These are phyloP conservation scores for Sigmodon hispidus DNA, from an alignment of 2,113 vertebrate genomes.

Conservation along the genomic window DNA sequence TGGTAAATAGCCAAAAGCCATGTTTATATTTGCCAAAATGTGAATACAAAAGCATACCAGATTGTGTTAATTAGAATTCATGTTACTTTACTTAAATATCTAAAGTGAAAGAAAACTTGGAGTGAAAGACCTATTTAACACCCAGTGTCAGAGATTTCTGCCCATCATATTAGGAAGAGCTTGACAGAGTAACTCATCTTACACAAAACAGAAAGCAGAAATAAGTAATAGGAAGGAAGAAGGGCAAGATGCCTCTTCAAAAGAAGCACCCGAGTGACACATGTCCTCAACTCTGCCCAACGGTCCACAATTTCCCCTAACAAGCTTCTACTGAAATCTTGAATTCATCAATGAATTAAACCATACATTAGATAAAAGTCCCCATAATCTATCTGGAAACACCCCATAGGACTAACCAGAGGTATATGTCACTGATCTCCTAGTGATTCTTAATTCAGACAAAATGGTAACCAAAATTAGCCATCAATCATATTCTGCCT, in stretches of 20 bases:
- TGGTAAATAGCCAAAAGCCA: neutral
- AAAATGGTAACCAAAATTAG: neutral
- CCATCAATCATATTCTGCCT: neutral
- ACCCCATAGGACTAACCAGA: neutral
- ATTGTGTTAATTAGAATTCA: neutral
- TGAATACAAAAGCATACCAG: neutral
- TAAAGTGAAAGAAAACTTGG: neutral
- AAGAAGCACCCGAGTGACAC: neutral
- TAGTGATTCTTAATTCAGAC: neutral
- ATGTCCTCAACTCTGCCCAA: neutral
- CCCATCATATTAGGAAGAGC: no score
- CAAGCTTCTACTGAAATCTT: no score
- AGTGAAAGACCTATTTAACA: neutral
- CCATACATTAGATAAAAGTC: neutral
- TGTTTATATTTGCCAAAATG: neutral
- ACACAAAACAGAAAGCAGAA: neutral
- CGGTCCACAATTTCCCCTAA: neutral
- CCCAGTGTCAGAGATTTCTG: neutral
- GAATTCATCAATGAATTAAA: neutral
- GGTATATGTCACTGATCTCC: neutral
- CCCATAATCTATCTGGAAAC: neutral
- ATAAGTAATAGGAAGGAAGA: neutral
- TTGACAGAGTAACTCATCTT: neutral
- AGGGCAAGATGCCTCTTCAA: no score
- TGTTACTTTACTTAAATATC: neutral